Conservation (phyloP, 2,797 vertebrate species). For the Phrynocephalus guinanensis region DNA sequence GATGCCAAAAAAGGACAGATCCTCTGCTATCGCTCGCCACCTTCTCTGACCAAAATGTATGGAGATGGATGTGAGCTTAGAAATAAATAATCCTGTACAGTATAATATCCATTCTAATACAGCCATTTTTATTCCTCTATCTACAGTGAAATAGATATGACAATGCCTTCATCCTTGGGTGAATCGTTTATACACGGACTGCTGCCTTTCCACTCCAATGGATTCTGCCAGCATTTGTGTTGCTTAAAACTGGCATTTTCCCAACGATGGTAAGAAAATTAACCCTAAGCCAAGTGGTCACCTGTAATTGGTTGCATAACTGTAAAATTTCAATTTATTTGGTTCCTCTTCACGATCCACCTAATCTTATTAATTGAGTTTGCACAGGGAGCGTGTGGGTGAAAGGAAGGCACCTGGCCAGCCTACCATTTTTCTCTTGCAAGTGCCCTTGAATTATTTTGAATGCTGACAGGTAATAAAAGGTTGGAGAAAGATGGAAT, state of each 20-base stretch:
- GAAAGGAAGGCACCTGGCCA: conserved; percentile 14
- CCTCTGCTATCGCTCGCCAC: background rate
- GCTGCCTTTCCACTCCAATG: background rate
- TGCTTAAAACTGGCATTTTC: conserved; percentile 39
- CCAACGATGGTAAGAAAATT: conserved; percentile 50
- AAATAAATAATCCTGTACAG: background rate
- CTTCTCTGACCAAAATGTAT: background rate
- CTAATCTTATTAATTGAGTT: conserved; percentile 30
- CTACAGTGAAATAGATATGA: conserved; percentile 39
- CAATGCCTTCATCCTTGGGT: conserved; percentile 45
- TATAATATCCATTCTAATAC: conserved; percentile 11
- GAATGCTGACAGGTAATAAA: background rate
- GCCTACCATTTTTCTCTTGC: background rate
- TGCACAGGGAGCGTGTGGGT: background rate
- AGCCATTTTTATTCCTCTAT: conserved; percentile 54
- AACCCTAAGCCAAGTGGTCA: conserved; percentile 45
- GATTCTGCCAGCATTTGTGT: conserved; percentile 33
- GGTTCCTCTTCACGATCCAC: conserved; percentile 17
- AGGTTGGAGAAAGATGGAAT: conserved; percentile 12
- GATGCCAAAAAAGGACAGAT: background rate
- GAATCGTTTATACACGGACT: conserved; percentile 17
- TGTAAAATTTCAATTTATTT: conserved; percentile 50
- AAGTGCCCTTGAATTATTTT: conserved; percentile 39
- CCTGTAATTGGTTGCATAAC: conserved; percentile 40
- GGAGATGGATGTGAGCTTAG: background rate